phyloP scores from a whole-genome alignment of 1,140 invertebrate species.

The Leguminivora glycinivorella region DNA sequence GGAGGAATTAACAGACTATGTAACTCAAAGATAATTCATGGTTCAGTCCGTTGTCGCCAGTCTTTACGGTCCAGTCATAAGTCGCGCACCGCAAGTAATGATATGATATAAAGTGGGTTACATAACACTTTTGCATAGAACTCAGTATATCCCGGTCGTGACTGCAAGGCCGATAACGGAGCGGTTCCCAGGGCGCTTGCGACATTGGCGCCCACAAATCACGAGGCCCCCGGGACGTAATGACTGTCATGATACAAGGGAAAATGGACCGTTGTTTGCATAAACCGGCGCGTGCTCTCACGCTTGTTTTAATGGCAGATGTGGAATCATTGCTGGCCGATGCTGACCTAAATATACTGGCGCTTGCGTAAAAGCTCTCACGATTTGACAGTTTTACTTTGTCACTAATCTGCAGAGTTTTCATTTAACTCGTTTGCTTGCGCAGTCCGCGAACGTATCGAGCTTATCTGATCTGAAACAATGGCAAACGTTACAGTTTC shows the following conservation, averaged over 20 bases:
- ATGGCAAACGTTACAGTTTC: conserved; percentile 12
- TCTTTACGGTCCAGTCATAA: conserved; percentile 53
- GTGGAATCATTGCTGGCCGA: conserved; percentile 50
- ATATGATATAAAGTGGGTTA: conserved; percentile 55
- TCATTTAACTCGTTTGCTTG: conserved; percentile 11
- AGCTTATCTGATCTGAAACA: conserved; percentile 26
- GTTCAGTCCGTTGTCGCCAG: conserved; percentile 19
- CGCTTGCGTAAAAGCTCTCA: conserved; percentile 44
- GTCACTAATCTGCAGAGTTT: conserved; percentile 13
- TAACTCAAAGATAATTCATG: conserved; percentile 28
- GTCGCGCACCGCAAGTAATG: conserved; percentile 48
- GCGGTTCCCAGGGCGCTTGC: conserved; percentile 62
- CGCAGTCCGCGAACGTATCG: conserved; percentile 7
- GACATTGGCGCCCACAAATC: conserved; percentile 47
- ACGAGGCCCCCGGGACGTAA: conserved; percentile 53
- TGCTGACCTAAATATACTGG: conserved; percentile 53
- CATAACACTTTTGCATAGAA: conserved; percentile 49
- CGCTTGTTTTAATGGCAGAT: conserved; percentile 65
- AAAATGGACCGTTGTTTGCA: conserved; percentile 63
- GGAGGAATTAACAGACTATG: conserved; percentile 15
- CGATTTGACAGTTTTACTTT: conserved; percentile 39
- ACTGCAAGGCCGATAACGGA: conserved; percentile 54
- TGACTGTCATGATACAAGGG: conserved; percentile 61
- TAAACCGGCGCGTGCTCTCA: conserved; percentile 62
- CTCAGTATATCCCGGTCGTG: conserved; percentile 60